Evolutionary conservation across 30 jellyfish, hydroid and myxozoan species (phyloP).

Genomic region (Aurelia sp.): DNA sequence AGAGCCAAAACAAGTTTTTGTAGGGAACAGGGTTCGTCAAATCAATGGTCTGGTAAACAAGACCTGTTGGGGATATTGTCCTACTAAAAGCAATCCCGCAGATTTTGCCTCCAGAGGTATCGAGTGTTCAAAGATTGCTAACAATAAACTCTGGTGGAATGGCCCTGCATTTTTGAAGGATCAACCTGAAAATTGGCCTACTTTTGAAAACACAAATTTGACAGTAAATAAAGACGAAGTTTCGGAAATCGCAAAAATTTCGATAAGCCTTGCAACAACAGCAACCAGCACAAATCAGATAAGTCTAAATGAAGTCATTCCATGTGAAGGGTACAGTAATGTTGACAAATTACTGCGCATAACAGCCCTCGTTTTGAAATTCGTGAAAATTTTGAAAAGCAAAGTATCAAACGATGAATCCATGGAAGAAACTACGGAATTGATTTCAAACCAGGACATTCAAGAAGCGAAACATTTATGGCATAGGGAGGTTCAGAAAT

Average conservation of each 20-base stretch:
- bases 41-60: neutral
- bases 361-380: constrained; percentile 16
- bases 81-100: neutral
- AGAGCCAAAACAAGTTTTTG: neutral
- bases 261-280: too few species aligned
- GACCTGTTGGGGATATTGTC: neutral
- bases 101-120: constrained; percentile 18
- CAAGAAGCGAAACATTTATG: constrained; percentile 1
- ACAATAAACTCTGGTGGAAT: neutral
- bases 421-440: too few species aligned
- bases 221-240: neutral
- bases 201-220: neutral
- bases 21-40: too few species aligned
- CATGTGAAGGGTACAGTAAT: constrained; percentile 10
- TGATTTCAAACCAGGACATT: too few species aligned
- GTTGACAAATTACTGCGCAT: neutral
- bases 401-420: neutral
- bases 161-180: constrained; percentile 13
- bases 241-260: neutral
- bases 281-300: too few species aligned
- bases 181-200: neutral
- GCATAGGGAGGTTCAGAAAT: constrained; percentile 6
- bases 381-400: neutral
- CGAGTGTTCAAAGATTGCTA: neutral
- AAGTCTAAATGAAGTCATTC: neutral